Evolutionary conservation across 1,140 invertebrate genomes (phyloP).

Genomic region (Daktulosphaira vitifoliae): DNA sequence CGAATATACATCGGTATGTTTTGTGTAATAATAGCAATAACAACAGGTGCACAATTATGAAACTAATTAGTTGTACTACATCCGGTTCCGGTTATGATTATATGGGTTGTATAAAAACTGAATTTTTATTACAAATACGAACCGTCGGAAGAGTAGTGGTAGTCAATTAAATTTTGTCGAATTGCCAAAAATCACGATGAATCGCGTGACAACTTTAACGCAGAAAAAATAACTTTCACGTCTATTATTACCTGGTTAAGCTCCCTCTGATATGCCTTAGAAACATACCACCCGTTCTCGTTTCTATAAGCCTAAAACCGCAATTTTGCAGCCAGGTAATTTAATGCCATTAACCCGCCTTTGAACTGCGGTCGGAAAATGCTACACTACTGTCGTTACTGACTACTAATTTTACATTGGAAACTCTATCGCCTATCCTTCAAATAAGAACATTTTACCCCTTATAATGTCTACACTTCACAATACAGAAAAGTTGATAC

Average conservation of each 20-base stretch:
- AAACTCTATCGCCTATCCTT: background rate
- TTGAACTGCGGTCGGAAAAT: no score
- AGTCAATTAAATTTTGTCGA: conserved; percentile 14
- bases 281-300: no score
- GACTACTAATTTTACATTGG: conserved; percentile 20
- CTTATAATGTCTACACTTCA: no score
- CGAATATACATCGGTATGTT: background rate
- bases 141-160: background rate
- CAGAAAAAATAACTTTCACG: no score
- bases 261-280: no score
- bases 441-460: background rate
- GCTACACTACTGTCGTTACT: background rate
- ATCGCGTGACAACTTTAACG: conserved; percentile 15
- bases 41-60: conserved; percentile 22
- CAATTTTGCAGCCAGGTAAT: conserved; percentile 27
- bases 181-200: conserved; percentile 23
- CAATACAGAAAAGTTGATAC: no score
- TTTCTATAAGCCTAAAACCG: background rate
- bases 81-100: conserved; percentile 13
- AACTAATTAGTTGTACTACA: conserved; percentile 10
- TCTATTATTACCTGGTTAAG: conserved; percentile 4
- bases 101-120: conserved; percentile 7
- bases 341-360: conserved; percentile 18
- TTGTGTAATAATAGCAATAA: background rate
- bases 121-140: conserved; percentile 14